phyloP scores from a whole-genome alignment of 2,797 vertebrate species.

The Pangasius djambal region DNA sequence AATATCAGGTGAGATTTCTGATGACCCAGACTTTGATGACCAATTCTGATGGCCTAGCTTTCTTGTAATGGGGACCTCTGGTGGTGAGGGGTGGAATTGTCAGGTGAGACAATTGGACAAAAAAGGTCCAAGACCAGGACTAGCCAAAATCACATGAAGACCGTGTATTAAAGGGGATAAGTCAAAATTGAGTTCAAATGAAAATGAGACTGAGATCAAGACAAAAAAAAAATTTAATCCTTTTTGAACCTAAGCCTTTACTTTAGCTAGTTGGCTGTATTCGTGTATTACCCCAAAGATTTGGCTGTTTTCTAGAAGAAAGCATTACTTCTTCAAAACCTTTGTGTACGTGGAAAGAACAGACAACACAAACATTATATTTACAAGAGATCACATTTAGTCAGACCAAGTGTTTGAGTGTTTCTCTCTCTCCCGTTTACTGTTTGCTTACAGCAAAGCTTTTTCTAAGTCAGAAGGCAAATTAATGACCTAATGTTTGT shows the following conservation, averaged over 20 bases:
- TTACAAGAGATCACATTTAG: not conserved
- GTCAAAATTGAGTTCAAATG: not conserved
- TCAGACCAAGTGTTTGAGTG: not conserved
- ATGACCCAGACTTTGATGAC: not conserved
- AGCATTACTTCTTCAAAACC: not conserved
- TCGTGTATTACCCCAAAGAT: too few relatives aligned
- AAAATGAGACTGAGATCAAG: not conserved
- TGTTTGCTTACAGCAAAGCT: not conserved
- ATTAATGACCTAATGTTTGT: not conserved
- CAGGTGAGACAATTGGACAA: too few relatives aligned
- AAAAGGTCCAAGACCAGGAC: not conserved
- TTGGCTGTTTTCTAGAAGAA: not conserved
- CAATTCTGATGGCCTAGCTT: too few relatives aligned
- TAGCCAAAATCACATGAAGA: not conserved
- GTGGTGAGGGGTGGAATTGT: not conserved
- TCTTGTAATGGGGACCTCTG: not conserved
- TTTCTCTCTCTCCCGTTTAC: not conserved
- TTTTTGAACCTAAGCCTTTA: not conserved
- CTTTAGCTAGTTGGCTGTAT: not conserved
- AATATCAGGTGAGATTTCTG: not conserved
- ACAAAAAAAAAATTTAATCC: not conserved
- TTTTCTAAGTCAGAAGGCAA: not conserved
- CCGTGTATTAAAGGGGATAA: not conserved
- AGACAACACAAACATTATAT: not conserved
- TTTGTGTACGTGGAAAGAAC: not conserved